These are phyloP conservation scores for Ficedula albicollis DNA, from an alignment of 2,797 vertebrate species.

Conservation along the genomic window DNA sequence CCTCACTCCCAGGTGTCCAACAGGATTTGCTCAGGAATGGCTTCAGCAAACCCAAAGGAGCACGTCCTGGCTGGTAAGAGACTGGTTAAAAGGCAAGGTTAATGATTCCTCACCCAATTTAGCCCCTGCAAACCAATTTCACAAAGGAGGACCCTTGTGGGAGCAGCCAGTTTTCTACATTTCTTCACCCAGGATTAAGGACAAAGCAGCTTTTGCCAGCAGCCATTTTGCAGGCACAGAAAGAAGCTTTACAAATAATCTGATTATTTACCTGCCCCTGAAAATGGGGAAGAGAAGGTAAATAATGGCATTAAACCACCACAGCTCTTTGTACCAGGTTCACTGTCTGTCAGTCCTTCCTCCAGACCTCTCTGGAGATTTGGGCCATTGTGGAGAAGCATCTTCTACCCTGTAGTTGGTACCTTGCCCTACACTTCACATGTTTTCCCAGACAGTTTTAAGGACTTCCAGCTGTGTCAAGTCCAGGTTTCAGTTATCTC, in stretches of 20 bases:
- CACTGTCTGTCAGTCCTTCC: not conserved
- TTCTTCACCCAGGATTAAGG: not conserved
- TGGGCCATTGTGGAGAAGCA: fast-evolving
- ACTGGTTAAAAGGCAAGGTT: not conserved
- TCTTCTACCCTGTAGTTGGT: not conserved
- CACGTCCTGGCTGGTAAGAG: not conserved
- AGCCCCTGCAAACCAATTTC: not conserved
- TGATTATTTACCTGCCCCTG: not conserved
- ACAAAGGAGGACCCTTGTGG: not conserved
- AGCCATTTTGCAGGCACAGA: not conserved
- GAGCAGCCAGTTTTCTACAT: not conserved
- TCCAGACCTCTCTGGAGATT: not conserved
- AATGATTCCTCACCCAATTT: not conserved
- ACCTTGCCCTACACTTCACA: not conserved
- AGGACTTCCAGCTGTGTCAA: not conserved
- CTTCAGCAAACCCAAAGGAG: not conserved
- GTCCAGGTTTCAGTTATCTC: not conserved
- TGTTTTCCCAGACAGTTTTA: not conserved
- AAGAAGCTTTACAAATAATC: not conserved
- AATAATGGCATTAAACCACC: not conserved
- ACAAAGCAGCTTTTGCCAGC: not conserved
- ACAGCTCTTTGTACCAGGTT: not conserved
- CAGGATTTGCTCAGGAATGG: not conserved
- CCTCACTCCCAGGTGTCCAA: conserved; percentile 15
- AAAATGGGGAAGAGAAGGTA: not conserved